A percentile compares a stretch with the other conserved stretches of the same genome.
Evolutionary conservation across 2,113 vertebrate genomes (phyloP).

Genomic region (Limanda limanda): DNA sequence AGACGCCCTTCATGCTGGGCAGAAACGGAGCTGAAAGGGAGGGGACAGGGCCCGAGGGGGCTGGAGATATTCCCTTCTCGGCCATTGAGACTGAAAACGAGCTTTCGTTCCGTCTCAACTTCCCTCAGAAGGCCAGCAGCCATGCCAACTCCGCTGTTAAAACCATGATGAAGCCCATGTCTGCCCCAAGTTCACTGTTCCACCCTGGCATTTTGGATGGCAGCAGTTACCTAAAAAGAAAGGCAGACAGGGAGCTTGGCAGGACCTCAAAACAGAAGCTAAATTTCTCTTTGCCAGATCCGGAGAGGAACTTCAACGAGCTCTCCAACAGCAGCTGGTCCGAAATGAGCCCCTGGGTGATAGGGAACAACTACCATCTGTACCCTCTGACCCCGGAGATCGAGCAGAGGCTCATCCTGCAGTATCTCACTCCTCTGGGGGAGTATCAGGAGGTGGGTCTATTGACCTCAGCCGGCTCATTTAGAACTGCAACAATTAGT

Average conservation of each 20-base stretch:
- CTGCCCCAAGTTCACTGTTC: constrained; percentile 67
- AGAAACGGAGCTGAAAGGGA: constrained; percentile 71
- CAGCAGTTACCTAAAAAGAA: constrained; percentile 80
- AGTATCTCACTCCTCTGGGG: constrained; percentile 96
- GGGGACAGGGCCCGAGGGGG: constrained; percentile 38
- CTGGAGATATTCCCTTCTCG: constrained; percentile 55
- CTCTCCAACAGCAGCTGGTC: constrained; percentile 99
- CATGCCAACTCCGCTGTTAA: constrained; percentile 86
- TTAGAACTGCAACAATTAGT: neutral
- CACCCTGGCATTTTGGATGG: constrained; percentile 70
- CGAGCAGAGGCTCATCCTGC: constrained; percentile 96
- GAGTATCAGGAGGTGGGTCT: constrained; percentile 96
- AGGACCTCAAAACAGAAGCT: constrained; percentile 92
- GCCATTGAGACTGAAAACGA: constrained; percentile 84
- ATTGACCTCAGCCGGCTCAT: neutral
- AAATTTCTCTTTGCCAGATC: constrained; percentile 89
- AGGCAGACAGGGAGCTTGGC: constrained; percentile 85
- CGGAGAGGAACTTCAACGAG: constrained; percentile 91
- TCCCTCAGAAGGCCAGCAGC: constrained; percentile 87
- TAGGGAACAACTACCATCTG: constrained; percentile 97
- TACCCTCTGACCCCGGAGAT: constrained; percentile 95
- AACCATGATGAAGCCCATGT: constrained; percentile 82
- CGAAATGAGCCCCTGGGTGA: constrained; percentile 99
- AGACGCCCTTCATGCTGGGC: constrained; percentile 76
- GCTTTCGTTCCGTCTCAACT: constrained; percentile 88